Conservation (phyloP, 1,140 invertebrate genomes). For the Drosophila melanica region DNA sequence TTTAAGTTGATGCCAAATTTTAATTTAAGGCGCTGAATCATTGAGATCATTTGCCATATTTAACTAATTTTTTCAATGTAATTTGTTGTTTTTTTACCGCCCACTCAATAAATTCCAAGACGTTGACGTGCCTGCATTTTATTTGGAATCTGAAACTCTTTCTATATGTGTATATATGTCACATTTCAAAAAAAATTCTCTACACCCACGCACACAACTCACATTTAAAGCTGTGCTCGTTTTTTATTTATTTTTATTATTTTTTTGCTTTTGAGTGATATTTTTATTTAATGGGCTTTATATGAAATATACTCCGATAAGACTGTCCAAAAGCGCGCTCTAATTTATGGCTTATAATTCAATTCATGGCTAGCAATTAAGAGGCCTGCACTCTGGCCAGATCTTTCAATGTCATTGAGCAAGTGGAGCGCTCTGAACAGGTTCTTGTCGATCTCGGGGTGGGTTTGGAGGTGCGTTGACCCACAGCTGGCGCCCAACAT, state of each 20-base stretch:
- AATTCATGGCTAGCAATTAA: conserved; percentile 15
- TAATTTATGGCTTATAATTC: conserved; percentile 26
- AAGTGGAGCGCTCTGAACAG: conserved; percentile 20
- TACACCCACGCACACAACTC: conserved; percentile 4
- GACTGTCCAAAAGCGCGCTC: conserved; percentile 3
- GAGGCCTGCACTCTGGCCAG: neutral
- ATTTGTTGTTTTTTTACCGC: conserved; percentile 30
- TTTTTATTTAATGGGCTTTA: conserved; percentile 1
- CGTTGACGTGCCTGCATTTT: conserved; percentile 45
- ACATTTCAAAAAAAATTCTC: neutral
- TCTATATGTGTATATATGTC: conserved; percentile 3
- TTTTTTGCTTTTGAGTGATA: conserved; percentile 3
- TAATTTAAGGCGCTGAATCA: neutral
- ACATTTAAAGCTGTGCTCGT: conserved; percentile 1
- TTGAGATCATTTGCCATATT: neutral
- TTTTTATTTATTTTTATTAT: no score
- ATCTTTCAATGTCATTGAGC: conserved; percentile 16
- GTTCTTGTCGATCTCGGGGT: neutral
- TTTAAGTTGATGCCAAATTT: no score
- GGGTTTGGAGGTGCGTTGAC: conserved; percentile 5
- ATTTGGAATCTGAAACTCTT: conserved; percentile 42
- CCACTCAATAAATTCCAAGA: conserved; percentile 62
- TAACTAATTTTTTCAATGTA: conserved; percentile 6
- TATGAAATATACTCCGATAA: conserved; percentile 20
- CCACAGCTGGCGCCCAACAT: conserved; percentile 13